These are phyloP conservation scores for Trichacis sp. DNA, from an alignment of 2,888 invertebrate genomes.

Conservation along the genomic window DNA sequence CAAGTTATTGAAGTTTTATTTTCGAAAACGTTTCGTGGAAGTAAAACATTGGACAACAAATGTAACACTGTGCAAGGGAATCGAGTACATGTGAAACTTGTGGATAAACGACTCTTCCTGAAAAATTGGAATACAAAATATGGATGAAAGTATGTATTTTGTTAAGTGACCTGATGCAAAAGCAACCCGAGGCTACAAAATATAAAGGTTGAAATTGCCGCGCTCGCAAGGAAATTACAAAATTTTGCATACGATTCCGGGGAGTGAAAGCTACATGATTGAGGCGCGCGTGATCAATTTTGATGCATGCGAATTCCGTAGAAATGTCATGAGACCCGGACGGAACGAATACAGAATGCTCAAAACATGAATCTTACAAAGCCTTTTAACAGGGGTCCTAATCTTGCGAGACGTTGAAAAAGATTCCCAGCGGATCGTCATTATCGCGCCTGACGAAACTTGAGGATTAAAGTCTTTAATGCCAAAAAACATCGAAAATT, in stretches of 20 bases:
- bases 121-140: neutral
- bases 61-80: too few species aligned
- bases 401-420: too few species aligned
- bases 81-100: too few species aligned
- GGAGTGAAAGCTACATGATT: neutral
- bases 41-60: too few species aligned
- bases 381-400: too few species aligned
- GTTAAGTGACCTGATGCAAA: neutral
- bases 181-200: neutral
- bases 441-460: too few species aligned
- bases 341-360: neutral
- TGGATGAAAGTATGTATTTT: neutral
- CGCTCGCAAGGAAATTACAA: neutral
- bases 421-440: too few species aligned
- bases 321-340: neutral
- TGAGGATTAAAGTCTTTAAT: too few species aligned
- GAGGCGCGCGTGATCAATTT: neutral
- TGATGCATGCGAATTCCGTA: neutral
- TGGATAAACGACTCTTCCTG: neutral
- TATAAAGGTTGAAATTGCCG: constrained; percentile 6
- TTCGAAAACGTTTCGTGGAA: too few species aligned
- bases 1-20: too few species aligned
- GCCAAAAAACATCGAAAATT: too few species aligned
- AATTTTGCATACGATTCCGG: neutral
- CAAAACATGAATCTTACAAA: too few species aligned